These are phyloP conservation scores for Myocastor coypus DNA, from an alignment of 2,113 vertebrate species.

Conservation along the genomic window DNA sequence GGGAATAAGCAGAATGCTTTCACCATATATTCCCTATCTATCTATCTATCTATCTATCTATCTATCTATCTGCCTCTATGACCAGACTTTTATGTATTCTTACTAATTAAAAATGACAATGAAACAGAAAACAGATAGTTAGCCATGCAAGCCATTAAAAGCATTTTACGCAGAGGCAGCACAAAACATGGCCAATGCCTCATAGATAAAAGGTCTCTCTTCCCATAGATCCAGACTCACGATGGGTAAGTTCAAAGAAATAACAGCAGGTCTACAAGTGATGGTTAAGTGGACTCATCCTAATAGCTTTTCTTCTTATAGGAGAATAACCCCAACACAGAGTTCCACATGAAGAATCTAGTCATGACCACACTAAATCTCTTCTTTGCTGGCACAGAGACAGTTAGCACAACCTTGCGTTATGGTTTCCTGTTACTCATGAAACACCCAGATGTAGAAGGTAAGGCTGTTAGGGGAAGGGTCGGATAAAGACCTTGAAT, in stretches of 20 bases:
- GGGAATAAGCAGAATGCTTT: not conserved
- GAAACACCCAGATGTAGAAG: conserved; percentile 88
- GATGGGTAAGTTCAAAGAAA: not conserved
- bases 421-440: conserved; percentile 87
- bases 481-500: rapidly evolving
- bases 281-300: rapidly evolving
- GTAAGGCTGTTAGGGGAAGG: conserved; percentile 61
- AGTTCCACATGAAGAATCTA: conserved; percentile 88
- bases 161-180: not conserved
- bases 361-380: conserved; percentile 85
- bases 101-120: no score
- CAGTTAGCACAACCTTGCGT: conserved; percentile 88
- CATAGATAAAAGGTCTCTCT: not conserved
- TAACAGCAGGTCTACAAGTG: not conserved
- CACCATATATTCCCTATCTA: not conserved
- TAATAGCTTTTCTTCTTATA: conserved; percentile 55
- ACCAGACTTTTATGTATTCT: not conserved
- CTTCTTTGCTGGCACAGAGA: conserved; percentile 89
- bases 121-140: not conserved
- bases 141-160: not conserved
- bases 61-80: not conserved
- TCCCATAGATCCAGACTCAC: not conserved
- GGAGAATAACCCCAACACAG: conserved; percentile 84
- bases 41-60: not conserved
- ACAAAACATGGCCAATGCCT: not conserved